These are phyloP conservation scores for Syndactyla subalaris DNA, from an alignment of 2,797 vertebrate genomes.

Conservation along the genomic window DNA sequence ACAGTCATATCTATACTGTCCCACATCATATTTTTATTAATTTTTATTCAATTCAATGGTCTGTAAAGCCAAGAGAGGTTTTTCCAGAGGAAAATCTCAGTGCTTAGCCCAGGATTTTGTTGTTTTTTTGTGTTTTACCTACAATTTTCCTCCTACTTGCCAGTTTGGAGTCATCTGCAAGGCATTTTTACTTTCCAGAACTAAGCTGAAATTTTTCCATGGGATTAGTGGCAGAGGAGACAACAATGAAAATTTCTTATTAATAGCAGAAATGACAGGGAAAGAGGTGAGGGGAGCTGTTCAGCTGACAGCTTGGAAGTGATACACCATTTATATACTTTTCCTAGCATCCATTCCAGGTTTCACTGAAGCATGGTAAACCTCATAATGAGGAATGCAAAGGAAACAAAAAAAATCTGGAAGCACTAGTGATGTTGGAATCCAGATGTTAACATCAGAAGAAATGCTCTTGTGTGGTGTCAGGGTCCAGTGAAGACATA, in stretches of 20 bases:
- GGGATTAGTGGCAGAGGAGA: background rate
- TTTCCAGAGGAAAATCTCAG: background rate
- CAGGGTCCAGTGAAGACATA: background rate
- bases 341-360: background rate
- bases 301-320: background rate
- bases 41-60: background rate
- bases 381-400: background rate
- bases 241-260: background rate
- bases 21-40: background rate
- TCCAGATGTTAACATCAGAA: background rate
- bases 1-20: background rate
- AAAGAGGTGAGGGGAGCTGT: background rate
- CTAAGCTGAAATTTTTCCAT: background rate
- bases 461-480: background rate
- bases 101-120: background rate
- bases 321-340: background rate
- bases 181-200: background rate
- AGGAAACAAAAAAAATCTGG: conserved; percentile 5
- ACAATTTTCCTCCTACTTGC: background rate
- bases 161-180: background rate
- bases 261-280: background rate
- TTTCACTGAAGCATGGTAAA: background rate
- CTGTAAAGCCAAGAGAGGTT: background rate
- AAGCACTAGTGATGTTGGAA: background rate
- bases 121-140: background rate